Percentiles rank a stretch among this genome's conserved stretches.
Conservation (phyloP, 2,797 vertebrate species). For the Cottoperca gobio region DNA sequence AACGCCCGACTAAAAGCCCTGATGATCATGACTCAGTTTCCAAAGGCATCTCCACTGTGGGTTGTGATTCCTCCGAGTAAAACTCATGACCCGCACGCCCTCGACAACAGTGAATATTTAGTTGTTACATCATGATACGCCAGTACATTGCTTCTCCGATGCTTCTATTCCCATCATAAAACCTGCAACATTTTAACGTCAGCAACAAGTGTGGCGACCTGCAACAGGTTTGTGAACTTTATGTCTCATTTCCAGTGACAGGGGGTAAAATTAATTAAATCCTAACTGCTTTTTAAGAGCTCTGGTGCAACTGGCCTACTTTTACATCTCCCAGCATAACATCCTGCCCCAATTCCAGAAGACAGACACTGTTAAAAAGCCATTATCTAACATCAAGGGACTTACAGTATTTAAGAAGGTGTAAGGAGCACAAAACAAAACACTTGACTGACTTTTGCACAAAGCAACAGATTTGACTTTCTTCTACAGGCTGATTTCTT, state of each 20-base stretch:
- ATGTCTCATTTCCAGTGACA: neutral
- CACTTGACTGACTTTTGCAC: no score
- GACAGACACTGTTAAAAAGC: constrained; percentile 16
- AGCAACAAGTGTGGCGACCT: neutral
- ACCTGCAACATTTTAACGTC: neutral
- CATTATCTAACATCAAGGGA: constrained; percentile 1
- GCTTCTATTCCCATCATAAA: neutral
- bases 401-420: no score
- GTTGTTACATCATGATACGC: neutral
- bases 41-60: constrained; percentile 2
- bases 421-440: no score
- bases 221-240: neutral
- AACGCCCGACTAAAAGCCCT: constrained; percentile 11
- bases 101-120: neutral
- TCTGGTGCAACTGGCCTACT: constrained; percentile 27
- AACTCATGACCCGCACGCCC: neutral
- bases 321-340: neutral
- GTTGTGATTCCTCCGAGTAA: constrained; percentile 9
- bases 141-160: neutral
- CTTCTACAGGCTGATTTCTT: no score
- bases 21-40: constrained; percentile 30
- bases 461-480: no score
- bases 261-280: neutral
- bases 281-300: neutral
- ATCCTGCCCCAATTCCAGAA: constrained; percentile 9